Evolutionary conservation across 53 echinoderm and acorn worm species (phyloP).

Genomic region (Luidia sarsii): DNA sequence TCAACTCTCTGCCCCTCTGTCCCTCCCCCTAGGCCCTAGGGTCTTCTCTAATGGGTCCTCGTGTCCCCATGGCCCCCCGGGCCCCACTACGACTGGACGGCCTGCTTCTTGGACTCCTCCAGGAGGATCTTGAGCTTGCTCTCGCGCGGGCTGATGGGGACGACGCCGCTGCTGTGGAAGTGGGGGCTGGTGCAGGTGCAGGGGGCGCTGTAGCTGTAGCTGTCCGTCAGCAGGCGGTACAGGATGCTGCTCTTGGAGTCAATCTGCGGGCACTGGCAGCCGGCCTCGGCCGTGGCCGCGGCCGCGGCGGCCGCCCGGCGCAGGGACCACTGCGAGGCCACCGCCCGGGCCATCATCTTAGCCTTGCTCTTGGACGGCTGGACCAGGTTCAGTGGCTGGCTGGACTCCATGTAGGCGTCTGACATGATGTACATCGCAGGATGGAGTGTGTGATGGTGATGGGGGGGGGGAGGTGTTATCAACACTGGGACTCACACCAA

Average conservation of each 20-base stretch:
- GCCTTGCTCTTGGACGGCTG: slow-evolving; percentile 80
- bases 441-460: no score
- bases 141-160: slow-evolving; percentile 61
- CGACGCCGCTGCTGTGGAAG: slow-evolving; percentile 40
- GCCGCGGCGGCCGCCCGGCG: neutral
- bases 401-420: slow-evolving; percentile 68
- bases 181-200: slow-evolving; percentile 61
- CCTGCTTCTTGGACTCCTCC: slow-evolving; percentile 88
- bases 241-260: slow-evolving; percentile 96
- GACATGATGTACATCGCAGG: slow-evolving; percentile 76
- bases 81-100: slow-evolving; percentile 67
- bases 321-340: slow-evolving; percentile 38
- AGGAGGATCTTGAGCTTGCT: slow-evolving; percentile 89
- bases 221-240: slow-evolving; percentile 87
- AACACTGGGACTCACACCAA: no score
- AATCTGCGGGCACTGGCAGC: slow-evolving; percentile 83
- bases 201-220: slow-evolving; percentile 54
- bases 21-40: no score
- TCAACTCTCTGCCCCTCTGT: no score
- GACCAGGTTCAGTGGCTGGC: slow-evolving; percentile 85
- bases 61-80: neutral
- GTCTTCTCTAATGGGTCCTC: neutral
- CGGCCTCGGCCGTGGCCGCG: slow-evolving; percentile 8
- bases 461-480: no score
- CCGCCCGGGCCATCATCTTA: slow-evolving; percentile 62